Evolutionary conservation across 1,140 invertebrate species (phyloP), one percentile per base, ranked within the genome.

Genomic region (Kradibia gibbosae): DNA sequence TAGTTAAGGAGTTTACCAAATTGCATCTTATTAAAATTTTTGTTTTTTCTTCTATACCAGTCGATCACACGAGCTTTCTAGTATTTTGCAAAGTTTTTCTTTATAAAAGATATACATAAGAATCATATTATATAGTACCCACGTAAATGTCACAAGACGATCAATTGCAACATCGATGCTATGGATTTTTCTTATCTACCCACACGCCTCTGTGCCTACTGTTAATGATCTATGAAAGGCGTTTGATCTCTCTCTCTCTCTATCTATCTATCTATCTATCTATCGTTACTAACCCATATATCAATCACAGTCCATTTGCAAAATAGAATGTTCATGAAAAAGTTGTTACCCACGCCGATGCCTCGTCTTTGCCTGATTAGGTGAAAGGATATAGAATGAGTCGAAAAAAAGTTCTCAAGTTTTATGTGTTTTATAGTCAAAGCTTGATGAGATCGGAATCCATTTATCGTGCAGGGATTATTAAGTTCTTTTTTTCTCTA

Each of bases 281-380:
- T 60, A n/a, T 57, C 22, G 28, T n/a, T n/a, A n/a, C n/a, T n/a
- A n/a, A n/a, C n/a, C n/a, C n/a, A n/a, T n/a, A n/a, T n/a, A n/a
- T n/a, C n/a, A n/a, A 7, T 60, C 1, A 13, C 57, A 13, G 22
- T 60, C 57, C 42, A 5, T 45, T 45, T 34, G 60, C 15, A 34
- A 36, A 62, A 36, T 62, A 20, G 34, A 67, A 67, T 8, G 62
- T 20, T 15, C 15, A 5, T 15, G 62, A 17, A 36, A 36, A 36
- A 36, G 62, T 17, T 17, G n/a, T 36, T 39, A 15, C 62, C 62
- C 62, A 67, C 62, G 62, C 36, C 4, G 36, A 22, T 39, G 34
- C 62, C 62, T 67, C 62, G 34, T 3, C 62, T 39, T 60, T 15
- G 73, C n/a, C 50, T 75, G 25, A 75, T 75, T 75, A 74, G 72